Base-by-base conservation (phyloP, 2,113 vertebrate genomes). In the Pelecanoides urinatrix region DNA sequence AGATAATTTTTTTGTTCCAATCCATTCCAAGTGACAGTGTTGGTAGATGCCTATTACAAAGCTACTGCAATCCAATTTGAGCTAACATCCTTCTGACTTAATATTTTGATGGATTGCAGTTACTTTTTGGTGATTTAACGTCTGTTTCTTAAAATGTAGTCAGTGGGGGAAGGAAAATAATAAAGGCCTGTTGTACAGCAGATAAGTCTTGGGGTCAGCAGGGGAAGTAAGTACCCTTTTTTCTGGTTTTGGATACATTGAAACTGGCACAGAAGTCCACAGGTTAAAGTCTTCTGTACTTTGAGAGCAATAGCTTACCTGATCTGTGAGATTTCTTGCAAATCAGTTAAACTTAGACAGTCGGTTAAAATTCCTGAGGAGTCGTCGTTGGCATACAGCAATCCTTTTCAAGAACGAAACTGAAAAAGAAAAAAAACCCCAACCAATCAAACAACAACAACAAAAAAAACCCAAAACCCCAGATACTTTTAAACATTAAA, bases 381-480 rank as follows among this genome's bases (percentile, higher is more conserved):
- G 10, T 65, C 11, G 8, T 68, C 76, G 21, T 10, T 53, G 50
- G 27, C 25, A 25, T 49, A 7, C 22, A 62, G 13, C 26, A 81
- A n/a, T 62, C 36, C 10, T 63, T 93, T 91, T 77, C 42, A 55
- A 34, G 50, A 81, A 6, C 22, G 62, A 86, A 92, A 34, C 32
- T 70, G 55, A 38, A 82, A 68, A 27, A 47, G 7, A 17, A 36
- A 79, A 20, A 16, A 34, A 29, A 44, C 65, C 45, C 45, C 45
- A 45, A 45, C 44, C 16, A 40, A 40, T 11, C 40, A 53, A 16
- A 9, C 52, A 26, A 36, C 16, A 8, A 6, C 14, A 13, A 36
- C 16, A 8, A 6, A 9, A 13, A 27, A 59, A 22, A 40, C 38
- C 6, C 49, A 38, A 53, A 49, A 1, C 0, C 3, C 3, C 27